phyloP scores from a whole-genome alignment of 2,797 vertebrate species.

The Ceryle rudis region DNA sequence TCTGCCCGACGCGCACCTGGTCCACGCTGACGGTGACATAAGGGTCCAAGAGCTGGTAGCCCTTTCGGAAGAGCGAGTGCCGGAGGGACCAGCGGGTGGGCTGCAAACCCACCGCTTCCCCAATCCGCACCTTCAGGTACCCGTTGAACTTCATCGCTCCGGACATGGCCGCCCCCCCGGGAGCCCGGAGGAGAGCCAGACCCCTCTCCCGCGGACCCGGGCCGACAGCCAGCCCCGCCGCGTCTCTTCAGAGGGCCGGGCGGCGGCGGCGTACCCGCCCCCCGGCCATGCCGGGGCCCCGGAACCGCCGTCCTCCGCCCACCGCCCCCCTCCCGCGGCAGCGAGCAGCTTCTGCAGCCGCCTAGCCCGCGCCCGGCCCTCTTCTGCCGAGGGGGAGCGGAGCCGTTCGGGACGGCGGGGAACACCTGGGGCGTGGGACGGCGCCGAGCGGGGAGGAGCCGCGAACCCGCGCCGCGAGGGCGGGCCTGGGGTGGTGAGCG shows the following conservation, averaged over 20 bases:
- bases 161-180: constrained; percentile 64
- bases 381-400: neutral
- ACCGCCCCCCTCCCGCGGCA: constrained; percentile 2
- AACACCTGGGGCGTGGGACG: neutral
- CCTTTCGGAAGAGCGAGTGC: constrained; percentile 92
- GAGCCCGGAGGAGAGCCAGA: neutral
- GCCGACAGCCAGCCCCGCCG: neutral
- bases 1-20: constrained; percentile 92
- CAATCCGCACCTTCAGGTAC: constrained; percentile 90
- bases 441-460: neutral
- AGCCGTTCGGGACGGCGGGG: neutral
- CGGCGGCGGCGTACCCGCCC: neutral
- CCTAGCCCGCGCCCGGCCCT: neutral
- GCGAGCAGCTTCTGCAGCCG: neutral
- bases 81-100: constrained; percentile 91
- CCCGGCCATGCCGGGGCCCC: neutral
- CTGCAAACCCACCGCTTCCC: constrained; percentile 93
- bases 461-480: neutral
- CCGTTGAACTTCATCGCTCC: constrained; percentile 94
- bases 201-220: neutral
- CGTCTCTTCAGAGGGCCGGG: constrained; percentile 10
- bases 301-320: neutral
- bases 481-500: neutral
- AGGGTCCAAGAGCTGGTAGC: constrained; percentile 86
- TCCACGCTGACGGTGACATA: constrained; percentile 97